Evolutionary conservation across 2,888 invertebrate genomes (phyloP), one percentile per base, ranked within the genome.

Genomic region (Pristionchus mayeri): DNA sequence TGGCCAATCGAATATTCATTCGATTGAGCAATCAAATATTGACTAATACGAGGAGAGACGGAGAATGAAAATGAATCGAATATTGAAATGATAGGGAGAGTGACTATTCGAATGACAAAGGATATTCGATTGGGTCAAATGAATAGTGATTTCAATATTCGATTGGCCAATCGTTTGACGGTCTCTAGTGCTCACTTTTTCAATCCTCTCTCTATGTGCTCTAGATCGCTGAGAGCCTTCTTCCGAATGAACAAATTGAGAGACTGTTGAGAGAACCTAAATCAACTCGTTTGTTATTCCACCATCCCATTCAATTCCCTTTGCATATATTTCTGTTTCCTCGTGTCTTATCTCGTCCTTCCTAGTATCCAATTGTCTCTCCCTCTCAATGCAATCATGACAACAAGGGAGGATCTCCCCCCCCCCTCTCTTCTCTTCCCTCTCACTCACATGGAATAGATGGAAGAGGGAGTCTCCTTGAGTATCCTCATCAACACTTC

Each of bases 331-430:
- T 24, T 9, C 27, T 60, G 60, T 16, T 60, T 60, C 27, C 27
- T 60, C 60, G 60, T 60, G 27, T 60, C 60, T 60, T 60, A 60
- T 27, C 60, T 60, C 60, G 60, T 30, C 27, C 30, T 60, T 30
- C 16, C 24, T 30, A 7, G 9, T 60, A 60, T 60, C 30, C 60
- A 60, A 60, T 60, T 60, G 60, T 60, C 60, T 27, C 27, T 27
- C 27, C 30, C 30, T 60, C 60, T 27, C 60, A 60, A 60, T 60
- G 13, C 60, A 60, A 60, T 60, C 30, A 60, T 44, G 6, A 6
- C 13, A 9, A 11, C 60, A 13, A 24, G 30, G 13, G 60, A 60
- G 24, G 30, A 7, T 60, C 30, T 60, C 13, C 16, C 60, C 30
- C n/a, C 60, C 16, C 60, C 7, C 16, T 60, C 60, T 30, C 21